Percentiles rank a stretch among this genome's conserved stretches.
These are phyloP conservation scores for Cantharis rustica DNA, from an alignment of 2,888 invertebrate genomes.

Conservation along the genomic window DNA sequence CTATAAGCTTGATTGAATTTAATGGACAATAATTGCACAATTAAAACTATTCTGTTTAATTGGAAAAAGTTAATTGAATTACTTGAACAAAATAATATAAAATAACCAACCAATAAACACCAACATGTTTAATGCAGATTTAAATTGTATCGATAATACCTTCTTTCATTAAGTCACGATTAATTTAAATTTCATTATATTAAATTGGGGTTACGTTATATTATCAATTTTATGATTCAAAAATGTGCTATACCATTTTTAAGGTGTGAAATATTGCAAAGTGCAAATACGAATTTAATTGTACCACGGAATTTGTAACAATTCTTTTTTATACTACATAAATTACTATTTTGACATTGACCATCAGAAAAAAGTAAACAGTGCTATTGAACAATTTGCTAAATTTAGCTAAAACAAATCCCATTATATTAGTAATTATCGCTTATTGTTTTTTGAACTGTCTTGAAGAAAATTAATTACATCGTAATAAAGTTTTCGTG, in stretches of 20 bases:
- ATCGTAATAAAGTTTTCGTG: not conserved
- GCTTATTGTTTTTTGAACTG: not conserved
- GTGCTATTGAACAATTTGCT: not conserved
- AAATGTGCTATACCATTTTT: not conserved
- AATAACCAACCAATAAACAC: too few species aligned
- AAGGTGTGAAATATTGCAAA: not conserved
- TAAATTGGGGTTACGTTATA: not conserved
- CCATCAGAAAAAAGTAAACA: not conserved
- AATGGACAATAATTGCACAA: not conserved
- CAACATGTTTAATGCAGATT: not conserved
- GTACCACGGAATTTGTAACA: not conserved
- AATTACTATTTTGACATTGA: not conserved
- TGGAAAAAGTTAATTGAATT: conserved; percentile 2
- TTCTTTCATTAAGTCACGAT: not conserved
- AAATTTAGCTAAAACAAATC: not conserved
- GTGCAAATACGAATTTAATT: not conserved
- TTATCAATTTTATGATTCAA: not conserved
- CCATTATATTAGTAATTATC: not conserved
- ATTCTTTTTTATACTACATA: not conserved
- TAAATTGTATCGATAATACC: not conserved
- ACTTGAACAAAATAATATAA: not conserved
- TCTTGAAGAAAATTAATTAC: not conserved
- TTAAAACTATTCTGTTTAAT: not conserved
- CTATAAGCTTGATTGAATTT: not conserved
- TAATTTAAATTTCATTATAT: not conserved